Evolutionary conservation across 2,797 vertebrate species (phyloP).

Genomic region (Parauchenoglanis punctatus): DNA sequence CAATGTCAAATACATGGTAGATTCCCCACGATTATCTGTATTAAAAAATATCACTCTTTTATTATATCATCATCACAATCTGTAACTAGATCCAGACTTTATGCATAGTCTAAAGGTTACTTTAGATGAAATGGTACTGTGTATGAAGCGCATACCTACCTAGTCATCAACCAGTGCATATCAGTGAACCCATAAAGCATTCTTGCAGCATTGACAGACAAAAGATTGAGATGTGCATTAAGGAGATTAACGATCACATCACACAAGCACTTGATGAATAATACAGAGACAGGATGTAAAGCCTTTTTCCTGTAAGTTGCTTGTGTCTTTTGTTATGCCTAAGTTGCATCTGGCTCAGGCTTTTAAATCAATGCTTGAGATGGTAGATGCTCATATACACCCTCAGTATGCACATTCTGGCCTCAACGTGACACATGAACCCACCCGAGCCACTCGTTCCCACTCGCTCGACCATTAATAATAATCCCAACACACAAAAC

Average conservation of each 20-base stretch:
- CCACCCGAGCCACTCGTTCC: neutral
- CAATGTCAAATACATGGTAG: neutral
- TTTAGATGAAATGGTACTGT: slow-evolving; percentile 8
- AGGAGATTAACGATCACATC: slow-evolving; percentile 40
- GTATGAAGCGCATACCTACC: slow-evolving; percentile 19
- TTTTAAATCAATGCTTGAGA: slow-evolving; percentile 21
- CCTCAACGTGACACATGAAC: slow-evolving; percentile 4
- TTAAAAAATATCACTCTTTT: neutral
- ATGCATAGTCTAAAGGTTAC: neutral
- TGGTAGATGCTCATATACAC: neutral
- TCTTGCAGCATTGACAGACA: neutral
- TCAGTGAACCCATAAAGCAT: slow-evolving; percentile 22
- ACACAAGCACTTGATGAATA: slow-evolving; percentile 19
- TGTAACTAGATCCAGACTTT: neutral
- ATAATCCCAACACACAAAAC: slow-evolving; percentile 20
- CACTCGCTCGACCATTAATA: slow-evolving; percentile 25
- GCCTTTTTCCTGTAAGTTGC: slow-evolving; percentile 29
- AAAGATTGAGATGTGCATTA: slow-evolving; percentile 41
- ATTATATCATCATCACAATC: neutral
- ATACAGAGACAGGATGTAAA: slow-evolving; percentile 24
- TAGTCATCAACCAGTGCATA: slow-evolving; percentile 29
- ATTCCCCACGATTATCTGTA: neutral
- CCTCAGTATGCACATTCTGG: slow-evolving; percentile 14
- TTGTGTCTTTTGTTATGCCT: slow-evolving; percentile 20
- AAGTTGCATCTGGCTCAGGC: neutral